A percentile compares a stretch with the other conserved stretches of the same genome.
Conservation (phyloP, 2,113 vertebrate genomes). For the Oryzias curvinotus region DNA sequence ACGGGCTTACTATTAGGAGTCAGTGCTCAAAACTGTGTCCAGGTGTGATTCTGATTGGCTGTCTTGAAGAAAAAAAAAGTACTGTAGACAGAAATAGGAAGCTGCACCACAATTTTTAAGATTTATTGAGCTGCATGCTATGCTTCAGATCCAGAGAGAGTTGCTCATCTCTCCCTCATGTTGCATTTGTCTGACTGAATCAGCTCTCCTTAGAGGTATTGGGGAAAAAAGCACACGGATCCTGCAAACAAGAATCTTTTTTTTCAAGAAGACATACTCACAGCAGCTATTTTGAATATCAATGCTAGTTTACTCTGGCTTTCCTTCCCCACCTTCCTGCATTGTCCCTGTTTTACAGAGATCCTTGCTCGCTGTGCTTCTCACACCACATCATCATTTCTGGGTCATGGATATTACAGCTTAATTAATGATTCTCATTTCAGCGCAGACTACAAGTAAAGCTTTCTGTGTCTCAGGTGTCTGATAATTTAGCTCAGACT, state of each 20-base stretch:
- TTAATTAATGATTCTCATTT: conserved; percentile 46
- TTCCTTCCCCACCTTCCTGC: conserved; percentile 19
- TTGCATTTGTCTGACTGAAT: conserved; percentile 28
- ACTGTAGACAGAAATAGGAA: conserved; percentile 12
- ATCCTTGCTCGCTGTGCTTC: conserved; percentile 40
- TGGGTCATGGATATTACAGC: conserved; percentile 30
- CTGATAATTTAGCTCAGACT: conserved; percentile 27
- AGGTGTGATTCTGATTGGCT: conserved; percentile 14
- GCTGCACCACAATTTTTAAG: background rate
- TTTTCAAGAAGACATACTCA: conserved; percentile 1
- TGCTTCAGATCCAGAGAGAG: conserved; percentile 4
- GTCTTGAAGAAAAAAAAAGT: conserved; percentile 22
- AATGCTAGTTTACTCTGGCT: conserved; percentile 35
- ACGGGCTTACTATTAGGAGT: conserved; percentile 19
- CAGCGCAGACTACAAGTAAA: conserved; percentile 43
- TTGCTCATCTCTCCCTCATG: conserved; percentile 3
- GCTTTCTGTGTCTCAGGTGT: conserved; percentile 40
- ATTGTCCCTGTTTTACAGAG: conserved; percentile 31
- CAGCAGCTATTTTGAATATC: conserved; percentile 33
- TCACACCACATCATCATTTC: conserved; percentile 46
- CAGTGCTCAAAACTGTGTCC: conserved; percentile 38
- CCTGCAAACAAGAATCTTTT: conserved; percentile 7
- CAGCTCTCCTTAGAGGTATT: conserved; percentile 4
- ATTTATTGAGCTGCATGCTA: conserved; percentile 5
- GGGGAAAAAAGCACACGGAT: conserved; percentile 7